Base-by-base conservation (phyloP, 1,140 invertebrate species). In the Melipona quadrifasciata region DNA sequence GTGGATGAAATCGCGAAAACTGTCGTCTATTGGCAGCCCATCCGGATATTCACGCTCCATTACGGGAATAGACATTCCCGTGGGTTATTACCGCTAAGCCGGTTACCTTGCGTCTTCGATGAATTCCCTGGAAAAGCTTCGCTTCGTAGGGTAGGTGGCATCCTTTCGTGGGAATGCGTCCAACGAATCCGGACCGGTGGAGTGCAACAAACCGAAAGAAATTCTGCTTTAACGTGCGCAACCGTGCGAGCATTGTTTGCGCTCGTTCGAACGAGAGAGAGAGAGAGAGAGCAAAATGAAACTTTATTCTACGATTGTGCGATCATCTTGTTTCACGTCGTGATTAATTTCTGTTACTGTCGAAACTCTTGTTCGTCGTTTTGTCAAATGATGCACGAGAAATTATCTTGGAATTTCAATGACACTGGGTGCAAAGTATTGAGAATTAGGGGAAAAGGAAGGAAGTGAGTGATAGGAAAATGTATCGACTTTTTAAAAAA, bases 11-110 rank as follows among this genome's bases (percentile, higher is more conserved):
- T 61, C 74, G 57, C 24, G 27, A 76, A 58, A 76, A 76, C 57
- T 34, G 57, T 53, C 74, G 74, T 47, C 24, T 76, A 76, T 61
- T 39, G 74, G 57, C 31, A 61, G 14, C 55, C 57, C 51, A 24
- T 53, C 21, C 16, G 51, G 77, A 70, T 70, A 55, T 79, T 79
- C 79, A 61, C 68, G 70, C 24, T 81, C 79, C 79, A 81, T 81
- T 81, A 81, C 70, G 39, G 68, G 21, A 61, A 81, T 64, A 61
- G 68, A 53, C n/a, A 31, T 61, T n/a, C 70, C n/a, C 24, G 11
- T 64, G 55, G 70, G 68, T 61, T 81, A 71, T 81, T 81, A 61
- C 31, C 51, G 64, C 24, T 72, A 81, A 81, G 70, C 61, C 53
- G 68, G 57, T 61, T 81, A 61, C 57, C 11, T 39, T 21, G n/a